A percentile compares a stretch with the other conserved stretches of the same genome.
Evolutionary conservation across 2,797 vertebrate genomes (phyloP).

Genomic region (Crenichthys baileyi): DNA sequence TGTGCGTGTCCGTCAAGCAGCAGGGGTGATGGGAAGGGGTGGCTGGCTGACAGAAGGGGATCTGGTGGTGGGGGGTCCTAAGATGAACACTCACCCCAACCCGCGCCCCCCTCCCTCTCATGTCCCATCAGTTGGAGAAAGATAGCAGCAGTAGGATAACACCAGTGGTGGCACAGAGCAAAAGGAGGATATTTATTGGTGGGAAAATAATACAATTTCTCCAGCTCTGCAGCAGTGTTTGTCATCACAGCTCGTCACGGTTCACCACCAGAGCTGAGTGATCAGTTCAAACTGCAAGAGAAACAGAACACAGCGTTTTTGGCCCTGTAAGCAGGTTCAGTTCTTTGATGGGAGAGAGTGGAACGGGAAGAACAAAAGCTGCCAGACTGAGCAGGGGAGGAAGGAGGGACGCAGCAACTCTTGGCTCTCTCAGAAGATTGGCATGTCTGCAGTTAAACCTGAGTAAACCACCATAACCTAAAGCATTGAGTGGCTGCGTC

Average conservation of each 20-base stretch:
- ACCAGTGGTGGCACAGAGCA: conserved; percentile 50
- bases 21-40: conserved; percentile 70
- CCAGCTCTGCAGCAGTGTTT: conserved; percentile 81
- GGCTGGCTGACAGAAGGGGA: conserved; percentile 66
- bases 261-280: conserved; percentile 80
- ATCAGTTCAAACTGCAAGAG: conserved; percentile 81
- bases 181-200: conserved; percentile 55
- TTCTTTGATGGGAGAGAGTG: conserved; percentile 74
- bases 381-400: conserved; percentile 46
- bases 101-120: not conserved
- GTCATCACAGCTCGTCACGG: conserved; percentile 85
- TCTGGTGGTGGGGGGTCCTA: conserved; percentile 75
- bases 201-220: conserved; percentile 75
- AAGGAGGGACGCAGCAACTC: conserved; percentile 54
- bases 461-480: conserved; percentile 49
- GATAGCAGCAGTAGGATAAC: conserved; percentile 70
- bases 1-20: conserved; percentile 83
- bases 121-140: conserved; percentile 71
- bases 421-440: conserved; percentile 48
- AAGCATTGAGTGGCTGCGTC: conserved; percentile 20
- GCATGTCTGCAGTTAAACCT: conserved; percentile 58
- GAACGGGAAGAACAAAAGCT: conserved; percentile 75
- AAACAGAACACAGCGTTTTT: conserved; percentile 82
- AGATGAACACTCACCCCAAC: conserved; percentile 65
- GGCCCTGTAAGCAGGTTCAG: conserved; percentile 80